These are phyloP conservation scores for Carcharodon carcharias DNA, from an alignment of 2,797 vertebrate species.

Conservation along the genomic window DNA sequence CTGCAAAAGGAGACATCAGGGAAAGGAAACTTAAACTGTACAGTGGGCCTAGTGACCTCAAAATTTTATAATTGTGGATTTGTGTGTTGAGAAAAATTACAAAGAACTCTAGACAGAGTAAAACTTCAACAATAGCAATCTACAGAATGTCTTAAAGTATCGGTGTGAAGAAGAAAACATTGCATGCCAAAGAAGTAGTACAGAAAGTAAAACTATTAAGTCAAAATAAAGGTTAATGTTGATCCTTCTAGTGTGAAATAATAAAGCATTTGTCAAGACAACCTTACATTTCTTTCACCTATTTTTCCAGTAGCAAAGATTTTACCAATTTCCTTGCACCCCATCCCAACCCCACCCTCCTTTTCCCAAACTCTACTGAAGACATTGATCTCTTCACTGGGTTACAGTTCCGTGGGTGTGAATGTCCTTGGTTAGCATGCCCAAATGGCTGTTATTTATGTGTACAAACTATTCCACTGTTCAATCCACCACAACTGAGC, in stretches of 20 bases:
- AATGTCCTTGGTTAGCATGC: neutral
- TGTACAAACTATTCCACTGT: neutral
- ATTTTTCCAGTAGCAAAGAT: neutral
- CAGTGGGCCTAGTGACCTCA: neutral
- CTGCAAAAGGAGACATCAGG: neutral
- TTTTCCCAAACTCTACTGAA: neutral
- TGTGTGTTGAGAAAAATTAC: neutral
- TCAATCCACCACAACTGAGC: neutral
- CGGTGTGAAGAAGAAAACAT: neutral
- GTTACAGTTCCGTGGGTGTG: neutral
- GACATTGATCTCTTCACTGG: neutral
- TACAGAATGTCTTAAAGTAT: neutral
- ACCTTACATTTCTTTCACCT: too few species aligned
- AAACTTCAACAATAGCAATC: neutral
- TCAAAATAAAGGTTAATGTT: neutral
- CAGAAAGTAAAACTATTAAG: neutral
- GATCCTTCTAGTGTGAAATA: neutral
- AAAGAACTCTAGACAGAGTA: neutral
- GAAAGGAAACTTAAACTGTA: neutral
- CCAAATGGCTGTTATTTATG: neutral
- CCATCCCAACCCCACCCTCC: too few species aligned
- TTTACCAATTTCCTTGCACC: neutral
- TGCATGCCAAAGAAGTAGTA: neutral
- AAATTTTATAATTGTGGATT: neutral
- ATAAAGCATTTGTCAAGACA: neutral